Percentiles rank a stretch among this genome's conserved stretches.
Conservation (phyloP, 2,888 invertebrate genomes). For the Tinea semifulvella region DNA sequence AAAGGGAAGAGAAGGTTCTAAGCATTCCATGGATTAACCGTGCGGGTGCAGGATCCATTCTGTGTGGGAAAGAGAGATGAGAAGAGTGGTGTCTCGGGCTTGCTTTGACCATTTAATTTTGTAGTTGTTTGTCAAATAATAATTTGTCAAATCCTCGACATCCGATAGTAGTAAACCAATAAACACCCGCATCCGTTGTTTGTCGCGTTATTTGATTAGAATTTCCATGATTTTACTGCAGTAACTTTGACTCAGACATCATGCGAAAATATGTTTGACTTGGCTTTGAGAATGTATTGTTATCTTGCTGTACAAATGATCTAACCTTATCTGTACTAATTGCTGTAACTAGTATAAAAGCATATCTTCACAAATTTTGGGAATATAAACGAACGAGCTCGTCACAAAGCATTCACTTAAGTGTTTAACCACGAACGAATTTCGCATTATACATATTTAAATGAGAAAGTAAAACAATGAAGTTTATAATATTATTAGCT, state of each 20-base stretch:
- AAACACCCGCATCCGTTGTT: conserved; percentile 6
- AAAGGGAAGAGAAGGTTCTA: too few relatives aligned
- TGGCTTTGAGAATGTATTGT: conserved; percentile 36
- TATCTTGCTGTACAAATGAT: conserved; percentile 53
- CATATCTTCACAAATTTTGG: conserved; percentile 27
- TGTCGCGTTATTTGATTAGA: conserved; percentile 18
- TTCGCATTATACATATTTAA: conserved; percentile 31
- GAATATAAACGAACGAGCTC: conserved; percentile 50
- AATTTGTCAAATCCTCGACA: not conserved
- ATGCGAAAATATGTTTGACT: conserved; percentile 51
- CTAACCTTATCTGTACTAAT: conserved; percentile 57
- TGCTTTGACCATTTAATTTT: too few relatives aligned
- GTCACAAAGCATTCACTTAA: conserved; percentile 36
- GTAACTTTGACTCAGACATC: conserved; percentile 47
- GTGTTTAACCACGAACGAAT: conserved; percentile 50
- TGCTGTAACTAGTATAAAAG: conserved; percentile 50
- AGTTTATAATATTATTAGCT: conserved; percentile 41
- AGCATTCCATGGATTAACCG: too few relatives aligned
- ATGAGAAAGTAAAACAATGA: conserved; percentile 36
- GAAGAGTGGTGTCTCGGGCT: too few relatives aligned
- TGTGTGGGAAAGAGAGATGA: too few relatives aligned
- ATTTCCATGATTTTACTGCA: conserved; percentile 29
- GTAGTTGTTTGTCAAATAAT: not conserved
- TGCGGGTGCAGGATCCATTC: too few relatives aligned
- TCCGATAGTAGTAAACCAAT: not conserved